Evolutionary conservation across 2,888 invertebrate species (phyloP).

Genomic region (Aphelenchoides bicaudatus): DNA sequence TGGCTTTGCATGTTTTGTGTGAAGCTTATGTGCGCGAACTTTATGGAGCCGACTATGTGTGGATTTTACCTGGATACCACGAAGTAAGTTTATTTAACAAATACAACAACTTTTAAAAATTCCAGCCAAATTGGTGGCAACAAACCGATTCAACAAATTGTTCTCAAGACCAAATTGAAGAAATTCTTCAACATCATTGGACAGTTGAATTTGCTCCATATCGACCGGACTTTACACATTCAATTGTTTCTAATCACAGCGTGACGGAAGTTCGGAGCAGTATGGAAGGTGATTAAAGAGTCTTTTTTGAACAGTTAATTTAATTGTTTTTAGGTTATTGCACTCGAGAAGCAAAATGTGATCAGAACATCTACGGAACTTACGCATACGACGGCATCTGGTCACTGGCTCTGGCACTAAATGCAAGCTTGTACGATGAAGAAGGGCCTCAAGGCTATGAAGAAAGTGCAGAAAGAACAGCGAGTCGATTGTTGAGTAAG

Average conservation of each 20-base stretch:
- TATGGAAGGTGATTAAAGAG: conserved; percentile 78
- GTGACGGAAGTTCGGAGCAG: conserved; percentile 66
- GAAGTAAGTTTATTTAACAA: too few relatives aligned
- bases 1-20: conserved; percentile 71
- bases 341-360: conserved; percentile 55
- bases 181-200: conserved; percentile 81
- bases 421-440: conserved; percentile 24
- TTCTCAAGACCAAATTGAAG: conserved; percentile 71
- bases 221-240: conserved; percentile 29
- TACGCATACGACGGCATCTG: conserved; percentile 98
- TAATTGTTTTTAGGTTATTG: not conserved
- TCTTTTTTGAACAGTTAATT: conserved; percentile 18
- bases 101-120: too few relatives aligned
- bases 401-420: conserved; percentile 89
- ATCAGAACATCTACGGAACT: conserved; percentile 71
- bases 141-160: conserved; percentile 63
- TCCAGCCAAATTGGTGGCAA: conserved; percentile 31
- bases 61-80: conserved; percentile 78
- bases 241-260: conserved; percentile 9
- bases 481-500: conserved; percentile 5
- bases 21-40: conserved; percentile 64
- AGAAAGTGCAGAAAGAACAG: conserved; percentile 15
- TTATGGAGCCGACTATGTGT: conserved; percentile 87
- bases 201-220: conserved; percentile 63
- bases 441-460: conserved; percentile 15